Percentiles rank a stretch among this genome's conserved stretches.
Conservation (phyloP, 1,140 invertebrate genomes). For the Leptonema lineaticorne region DNA sequence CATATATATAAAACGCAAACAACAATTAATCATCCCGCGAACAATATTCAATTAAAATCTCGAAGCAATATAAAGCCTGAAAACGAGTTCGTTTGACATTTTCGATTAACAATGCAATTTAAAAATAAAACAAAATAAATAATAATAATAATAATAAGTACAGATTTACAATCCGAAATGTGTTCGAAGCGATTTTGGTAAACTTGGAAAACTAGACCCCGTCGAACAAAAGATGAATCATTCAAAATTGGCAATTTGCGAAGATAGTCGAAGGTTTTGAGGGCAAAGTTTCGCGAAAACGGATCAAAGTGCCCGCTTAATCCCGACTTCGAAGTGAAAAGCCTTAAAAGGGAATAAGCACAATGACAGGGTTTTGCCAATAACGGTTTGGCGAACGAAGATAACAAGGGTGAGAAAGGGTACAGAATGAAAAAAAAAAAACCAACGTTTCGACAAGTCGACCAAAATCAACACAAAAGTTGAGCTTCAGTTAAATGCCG, state of each 20-base stretch:
- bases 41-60: too few relatives aligned
- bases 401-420: neutral
- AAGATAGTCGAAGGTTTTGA: neutral
- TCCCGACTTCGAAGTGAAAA: too few relatives aligned
- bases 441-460: too few relatives aligned
- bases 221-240: conserved; percentile 13
- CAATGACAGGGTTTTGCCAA: neutral
- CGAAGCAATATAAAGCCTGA: too few relatives aligned
- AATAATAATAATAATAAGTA: neutral
- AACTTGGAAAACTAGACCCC: too few relatives aligned
- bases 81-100: too few relatives aligned
- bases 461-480: conserved; percentile 1
- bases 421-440: neutral
- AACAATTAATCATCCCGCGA: too few relatives aligned
- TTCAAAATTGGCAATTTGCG: conserved; percentile 14
- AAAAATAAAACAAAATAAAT: neutral
- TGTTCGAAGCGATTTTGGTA: too few relatives aligned
- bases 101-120: too few relatives aligned
- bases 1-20: too few relatives aligned
- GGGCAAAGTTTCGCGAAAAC: conserved; percentile 12
- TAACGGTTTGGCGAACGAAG: neutral
- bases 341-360: neutral
- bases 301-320: conserved; percentile 15
- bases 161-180: too few relatives aligned
- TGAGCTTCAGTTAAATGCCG: neutral